These are phyloP conservation scores for Phylloscopus trochiloides DNA, from an alignment of 2,113 vertebrate genomes.

Conservation along the genomic window DNA sequence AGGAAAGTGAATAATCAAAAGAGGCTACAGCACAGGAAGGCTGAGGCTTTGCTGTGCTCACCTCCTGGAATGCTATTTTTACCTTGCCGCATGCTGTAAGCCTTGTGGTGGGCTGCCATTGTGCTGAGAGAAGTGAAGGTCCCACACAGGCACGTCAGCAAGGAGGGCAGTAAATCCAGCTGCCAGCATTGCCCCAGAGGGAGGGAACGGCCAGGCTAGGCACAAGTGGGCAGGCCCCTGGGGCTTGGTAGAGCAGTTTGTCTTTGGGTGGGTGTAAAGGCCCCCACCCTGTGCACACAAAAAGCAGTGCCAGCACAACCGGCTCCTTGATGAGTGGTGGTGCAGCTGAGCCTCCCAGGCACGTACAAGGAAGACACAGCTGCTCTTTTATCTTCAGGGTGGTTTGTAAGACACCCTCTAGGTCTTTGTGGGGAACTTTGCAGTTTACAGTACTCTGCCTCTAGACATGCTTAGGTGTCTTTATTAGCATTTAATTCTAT, in stretches of 20 bases:
- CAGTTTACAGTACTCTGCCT: neutral
- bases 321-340: rapidly evolving
- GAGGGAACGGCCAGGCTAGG: neutral
- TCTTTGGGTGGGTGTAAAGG: neutral
- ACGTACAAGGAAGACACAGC: neutral
- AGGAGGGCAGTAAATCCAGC: neutral
- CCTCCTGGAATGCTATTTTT: conserved; percentile 13
- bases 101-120: neutral
- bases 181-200: neutral
- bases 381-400: neutral
- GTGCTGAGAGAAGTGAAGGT: rapidly evolving
- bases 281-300: neutral
- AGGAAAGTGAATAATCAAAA: neutral
- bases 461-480: neutral
- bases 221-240: neutral
- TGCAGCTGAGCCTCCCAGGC: neutral
- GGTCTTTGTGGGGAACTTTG: neutral
- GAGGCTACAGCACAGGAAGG: neutral
- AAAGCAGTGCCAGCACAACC: rapidly evolving
- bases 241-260: neutral
- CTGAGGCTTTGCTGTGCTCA: neutral
- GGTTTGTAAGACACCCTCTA: neutral
- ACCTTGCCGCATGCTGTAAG: rapidly evolving
- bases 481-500: neutral
- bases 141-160: rapidly evolving